Evolutionary conservation across 2,113 vertebrate genomes (phyloP), one percentile per base, ranked within the genome.

Genomic region (Sarotherodon lohbergeri): DNA sequence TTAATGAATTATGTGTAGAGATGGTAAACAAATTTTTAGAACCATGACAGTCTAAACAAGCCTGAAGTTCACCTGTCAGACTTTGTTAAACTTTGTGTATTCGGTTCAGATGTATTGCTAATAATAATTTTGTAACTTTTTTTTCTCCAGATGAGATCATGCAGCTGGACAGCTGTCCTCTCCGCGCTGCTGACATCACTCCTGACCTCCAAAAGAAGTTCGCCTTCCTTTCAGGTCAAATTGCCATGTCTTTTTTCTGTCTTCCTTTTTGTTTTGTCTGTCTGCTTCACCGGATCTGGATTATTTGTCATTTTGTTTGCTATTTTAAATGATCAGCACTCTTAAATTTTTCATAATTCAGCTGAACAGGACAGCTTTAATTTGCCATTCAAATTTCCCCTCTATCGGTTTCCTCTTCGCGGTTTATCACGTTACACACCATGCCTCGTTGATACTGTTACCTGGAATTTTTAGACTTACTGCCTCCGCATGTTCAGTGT

Each of bases 141-240:
- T 57, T 24, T 55, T n/a, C 83, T 93, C 5, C 96, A 98, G 98
- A 99, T 98, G 98, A 99, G 94, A 98, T 99, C 97, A 99, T 99
- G 98, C 98, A 98, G 96, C 97, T 97, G 93, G 98, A 99, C 93
- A 97, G 95, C 90, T 96, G 96, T 90, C 97, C 97, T 1, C 96
- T 99, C 89, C 96, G 95, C 6, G 98, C 98, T 11, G 97, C 97
- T 19, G 98, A 98, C 96, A 98, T 99, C 96, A 95, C 97, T 34
- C 96, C 97, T 63, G 97, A 99, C 93, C 97, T 99, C 94, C 97
- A 94, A 95, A 99, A 97, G 90, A 96, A 98, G 78, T 99, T 99
- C 46, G 99, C 98, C 76, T 98, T 98, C 95, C 96, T 99, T 22
- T 98, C 98, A 90, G 99, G 99, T 99, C 92, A 97, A 92, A 39